A percentile compares a stretch with the other conserved stretches of the same genome.
Conservation (phyloP, 2,888 invertebrate species). For the Xylophagus ater region DNA sequence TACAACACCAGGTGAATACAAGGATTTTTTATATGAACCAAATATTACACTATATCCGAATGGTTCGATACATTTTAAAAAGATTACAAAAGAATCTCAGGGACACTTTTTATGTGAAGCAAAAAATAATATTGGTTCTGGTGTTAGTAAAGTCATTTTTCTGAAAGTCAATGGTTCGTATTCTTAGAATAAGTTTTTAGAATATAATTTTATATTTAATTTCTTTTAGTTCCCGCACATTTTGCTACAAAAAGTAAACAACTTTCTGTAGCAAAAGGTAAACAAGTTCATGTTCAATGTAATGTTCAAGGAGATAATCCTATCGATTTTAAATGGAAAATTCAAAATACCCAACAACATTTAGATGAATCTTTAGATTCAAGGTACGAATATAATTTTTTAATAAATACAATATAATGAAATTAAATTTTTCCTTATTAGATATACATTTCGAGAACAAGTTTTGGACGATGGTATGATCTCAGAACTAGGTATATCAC, state of each 20-base stretch:
- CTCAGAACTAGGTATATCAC: constrained; percentile 72
- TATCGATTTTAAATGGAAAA: constrained; percentile 73
- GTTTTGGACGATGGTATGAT: constrained; percentile 68
- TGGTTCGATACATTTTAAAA: constrained; percentile 71
- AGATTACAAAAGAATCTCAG: constrained; percentile 76
- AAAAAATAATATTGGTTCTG: constrained; percentile 83
- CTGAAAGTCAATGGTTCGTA: constrained; percentile 77
- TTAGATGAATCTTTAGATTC: constrained; percentile 61
- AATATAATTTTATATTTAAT: constrained; percentile 32
- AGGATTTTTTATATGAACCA: constrained; percentile 70
- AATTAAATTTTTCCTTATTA: constrained; percentile 23
- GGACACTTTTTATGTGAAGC: constrained; percentile 88
- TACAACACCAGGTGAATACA: constrained; percentile 66
- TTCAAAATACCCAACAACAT: constrained; percentile 55
- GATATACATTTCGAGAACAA: constrained; percentile 66
- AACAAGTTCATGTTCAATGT: constrained; percentile 74
- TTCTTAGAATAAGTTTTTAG: constrained; percentile 20
- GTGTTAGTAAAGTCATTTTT: constrained; percentile 83
- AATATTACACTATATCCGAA: constrained; percentile 67
- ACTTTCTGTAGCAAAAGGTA: constrained; percentile 70
- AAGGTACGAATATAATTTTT: constrained; percentile 37
- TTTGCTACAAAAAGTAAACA: constrained; percentile 74
- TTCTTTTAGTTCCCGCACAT: constrained; percentile 59
- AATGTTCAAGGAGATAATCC: constrained; percentile 81
- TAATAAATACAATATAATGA: not conserved